Evolutionary conservation across 2,888 invertebrate species (phyloP), one percentile per base, ranked within the genome.

Genomic region (Muschampia plurimacula): DNA sequence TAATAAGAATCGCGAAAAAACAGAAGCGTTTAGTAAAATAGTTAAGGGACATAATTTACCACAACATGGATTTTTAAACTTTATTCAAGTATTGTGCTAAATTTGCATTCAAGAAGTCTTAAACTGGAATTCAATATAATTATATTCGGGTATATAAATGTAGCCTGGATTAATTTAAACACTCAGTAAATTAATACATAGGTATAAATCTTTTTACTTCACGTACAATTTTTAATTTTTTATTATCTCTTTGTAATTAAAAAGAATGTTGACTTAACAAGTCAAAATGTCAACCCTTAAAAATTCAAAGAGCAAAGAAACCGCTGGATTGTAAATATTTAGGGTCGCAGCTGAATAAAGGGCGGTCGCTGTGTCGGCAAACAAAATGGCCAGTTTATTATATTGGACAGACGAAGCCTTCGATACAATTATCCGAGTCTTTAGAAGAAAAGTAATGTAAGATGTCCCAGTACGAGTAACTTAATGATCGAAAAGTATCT

Each of bases 301-400:
- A 36, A 36, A 52, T 13, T 36, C 59, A 36, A 59, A 59, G 36
- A 60, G 59, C 13, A 62, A 62, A 62, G 15, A 62, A 62, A 62
- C 62, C 36, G 62, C 39, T 39, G 41, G n/a, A 62, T 62, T 62
- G 77, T 74, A 77, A 80, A 80, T 84, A 82, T 86, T 82, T 80
- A 78, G 81, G 77, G 82, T 83, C 83, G 84, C 83, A 86, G 87
- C 85, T 83, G 32, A 60, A 52, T 86, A 89, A 90, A 91, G 87
- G 86, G 86, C 89, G 84, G 85, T 83, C 87, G 90, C 89, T 89
- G 85, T 88, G 86, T 86, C 84, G 84, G 89, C 88, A 90, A 92
- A 93, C 89, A 92, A 88, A 92, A 91, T 87, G 89, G 91, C 89
- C 89, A 88, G 93, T 92, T 92, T 92, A 92, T 93, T 92, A 93